A percentile compares a stretch with the other conserved stretches of the same genome.
These are phyloP conservation scores for Caretta caretta DNA, from an alignment of 2,113 vertebrate genomes.

Conservation along the genomic window DNA sequence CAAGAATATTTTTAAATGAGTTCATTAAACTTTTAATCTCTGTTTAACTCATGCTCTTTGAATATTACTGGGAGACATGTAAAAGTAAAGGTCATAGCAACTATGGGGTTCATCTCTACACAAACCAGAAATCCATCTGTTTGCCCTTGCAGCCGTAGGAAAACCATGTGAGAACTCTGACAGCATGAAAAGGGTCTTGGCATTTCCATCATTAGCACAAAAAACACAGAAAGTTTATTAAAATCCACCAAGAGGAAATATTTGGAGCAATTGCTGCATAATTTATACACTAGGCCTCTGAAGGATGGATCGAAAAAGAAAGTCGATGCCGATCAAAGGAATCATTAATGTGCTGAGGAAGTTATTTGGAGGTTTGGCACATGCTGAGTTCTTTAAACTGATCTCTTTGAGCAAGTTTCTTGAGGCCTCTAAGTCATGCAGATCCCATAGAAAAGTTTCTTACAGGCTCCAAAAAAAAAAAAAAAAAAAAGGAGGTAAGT, in stretches of 20 bases:
- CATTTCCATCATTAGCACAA: slow-evolving; percentile 34
- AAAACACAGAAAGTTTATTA: slow-evolving; percentile 43
- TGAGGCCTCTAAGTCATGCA: slow-evolving; percentile 18
- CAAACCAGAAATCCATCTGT: slow-evolving; percentile 5
- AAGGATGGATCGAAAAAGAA: slow-evolving; percentile 53
- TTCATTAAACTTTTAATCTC: slow-evolving; percentile 28
- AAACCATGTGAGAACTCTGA: neutral
- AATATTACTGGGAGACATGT: slow-evolving; percentile 2
- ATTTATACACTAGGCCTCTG: slow-evolving; percentile 65
- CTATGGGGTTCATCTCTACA: neutral
- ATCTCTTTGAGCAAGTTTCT: slow-evolving; percentile 57
- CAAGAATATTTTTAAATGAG: neutral
- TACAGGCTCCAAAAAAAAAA: neutral
- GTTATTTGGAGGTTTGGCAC: slow-evolving; percentile 63
- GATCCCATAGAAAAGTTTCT: slow-evolving; percentile 14
- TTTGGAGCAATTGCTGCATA: slow-evolving; percentile 69
- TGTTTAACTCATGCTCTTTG: neutral
- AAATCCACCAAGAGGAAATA: slow-evolving; percentile 59
- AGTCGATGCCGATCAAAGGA: slow-evolving; percentile 70
- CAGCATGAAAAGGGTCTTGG: slow-evolving; percentile 12
- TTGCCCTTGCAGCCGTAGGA: neutral
- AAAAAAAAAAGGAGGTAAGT: neutral
- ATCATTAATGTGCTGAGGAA: slow-evolving; percentile 7
- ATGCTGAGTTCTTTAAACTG: slow-evolving; percentile 60
- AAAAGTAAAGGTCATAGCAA: slow-evolving; percentile 1